Evolutionary conservation across 2,888 invertebrate species (phyloP), one percentile per base, ranked within the genome.

Genomic region (Leptinotarsa peninsularis): DNA sequence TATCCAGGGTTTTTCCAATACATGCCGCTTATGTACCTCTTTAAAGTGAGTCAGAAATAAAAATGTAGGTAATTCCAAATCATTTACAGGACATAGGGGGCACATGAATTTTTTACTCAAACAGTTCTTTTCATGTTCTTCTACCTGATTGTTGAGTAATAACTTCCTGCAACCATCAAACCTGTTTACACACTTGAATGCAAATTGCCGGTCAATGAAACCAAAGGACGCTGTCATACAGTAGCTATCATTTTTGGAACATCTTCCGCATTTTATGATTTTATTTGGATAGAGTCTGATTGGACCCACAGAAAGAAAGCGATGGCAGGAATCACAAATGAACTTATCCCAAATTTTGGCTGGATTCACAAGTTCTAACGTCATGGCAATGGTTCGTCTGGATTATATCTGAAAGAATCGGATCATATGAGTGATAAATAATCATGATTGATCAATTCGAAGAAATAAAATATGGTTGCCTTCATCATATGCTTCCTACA

Each of bases 101-200:
- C 52, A 52, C 17, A 52, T 17, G 15, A 17, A 17, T 17, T 52
- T 52, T n/a, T n/a, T 52, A 52, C 52, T 52, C n/a, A n/a, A 52
- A 52, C 52, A 52, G 52, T 52, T 52, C n/a, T 52, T 52, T 52
- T 52, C 52, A 5, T 52, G 52, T 15, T 52, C 52, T 15, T 52
- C 52, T 52, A 52, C 52, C n/a, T 52, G 52, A 52, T 17, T n/a
- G n/a, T 15, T 52, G 15, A 15, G 15, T n/a, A 52, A 52, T n/a
- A 52, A 52, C 52, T 52, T 52, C 52, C 52, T 52, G 52, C 52
- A 52, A 52, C 52, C 52, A n/a, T 52, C 52, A 52, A 52, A 52
- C 52, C 52, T 52, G 17, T 52, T 52, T 15, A 52, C n/a, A n/a
- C 52, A 52, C 52, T 52, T 52, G 15, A 52, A 52, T 4, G n/a